Percentiles rank a stretch among this genome's conserved stretches.
Evolutionary conservation across 53 echinoderm and acorn worm species (phyloP).

Genomic region (Henricia sp.): DNA sequence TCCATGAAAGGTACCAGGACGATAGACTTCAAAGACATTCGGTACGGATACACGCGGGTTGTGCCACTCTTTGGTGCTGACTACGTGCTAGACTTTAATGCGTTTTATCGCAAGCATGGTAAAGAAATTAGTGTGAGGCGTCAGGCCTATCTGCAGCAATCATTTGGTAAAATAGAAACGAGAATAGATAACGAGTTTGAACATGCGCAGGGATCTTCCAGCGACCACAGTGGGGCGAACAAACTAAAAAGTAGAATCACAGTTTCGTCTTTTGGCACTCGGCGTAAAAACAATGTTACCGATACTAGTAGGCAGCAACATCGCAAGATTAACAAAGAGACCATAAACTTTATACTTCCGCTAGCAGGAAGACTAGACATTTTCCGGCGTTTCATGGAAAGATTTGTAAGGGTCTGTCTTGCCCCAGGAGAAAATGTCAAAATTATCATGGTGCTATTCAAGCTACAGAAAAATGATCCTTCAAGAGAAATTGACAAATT

Average conservation of each 20-base stretch:
- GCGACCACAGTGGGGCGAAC: conserved; percentile 54
- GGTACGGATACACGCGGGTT: conserved; percentile 86
- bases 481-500: conserved; percentile 72
- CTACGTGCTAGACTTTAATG: conserved; percentile 85
- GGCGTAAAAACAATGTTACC: conserved; percentile 15
- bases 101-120: conserved; percentile 86
- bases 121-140: conserved; percentile 80
- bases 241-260: conserved; percentile 52
- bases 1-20: conserved; percentile 84
- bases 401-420: conserved; percentile 77
- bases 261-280: conserved; percentile 59
- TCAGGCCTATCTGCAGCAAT: conserved; percentile 89
- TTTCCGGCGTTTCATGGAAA: conserved; percentile 92
- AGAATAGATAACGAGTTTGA: conserved; percentile 51
- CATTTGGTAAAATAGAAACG: conserved; percentile 86
- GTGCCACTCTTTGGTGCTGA: conserved; percentile 85
- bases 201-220: conserved; percentile 32
- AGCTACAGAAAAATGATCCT: conserved; percentile 65
- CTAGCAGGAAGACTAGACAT: conserved; percentile 87
- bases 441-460: conserved; percentile 84
- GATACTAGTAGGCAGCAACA: neutral
- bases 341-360: conserved; percentile 89
- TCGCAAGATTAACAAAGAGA: conserved; percentile 45
- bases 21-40: conserved; percentile 93
- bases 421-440: conserved; percentile 73